Evolutionary conservation across 2,888 invertebrate species (phyloP).

Genomic region (Agonopterix subpropinquella): DNA sequence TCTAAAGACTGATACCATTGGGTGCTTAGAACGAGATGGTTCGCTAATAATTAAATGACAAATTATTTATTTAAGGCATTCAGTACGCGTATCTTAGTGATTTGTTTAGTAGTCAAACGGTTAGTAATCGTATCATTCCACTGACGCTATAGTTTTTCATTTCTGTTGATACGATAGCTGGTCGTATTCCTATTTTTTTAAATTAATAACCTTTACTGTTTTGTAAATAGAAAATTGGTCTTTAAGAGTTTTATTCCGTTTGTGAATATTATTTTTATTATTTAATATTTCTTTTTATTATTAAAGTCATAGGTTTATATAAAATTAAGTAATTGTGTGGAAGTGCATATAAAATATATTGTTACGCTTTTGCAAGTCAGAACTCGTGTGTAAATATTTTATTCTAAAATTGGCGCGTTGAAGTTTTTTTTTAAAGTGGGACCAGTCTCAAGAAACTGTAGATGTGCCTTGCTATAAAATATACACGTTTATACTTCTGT

Average conservation of each 20-base stretch:
- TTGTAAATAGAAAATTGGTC: constrained; percentile 5
- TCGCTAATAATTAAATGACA: constrained; percentile 10
- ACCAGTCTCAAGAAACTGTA: too few relatives aligned
- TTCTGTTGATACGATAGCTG: constrained; percentile 4
- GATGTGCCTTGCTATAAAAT: too few relatives aligned
- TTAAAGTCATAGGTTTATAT: background rate
- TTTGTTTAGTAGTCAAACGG: constrained; percentile 7
- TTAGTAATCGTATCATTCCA: constrained; percentile 14
- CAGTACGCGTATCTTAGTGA: constrained; percentile 8
- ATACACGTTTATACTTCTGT: too few relatives aligned
- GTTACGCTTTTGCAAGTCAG: too few relatives aligned
- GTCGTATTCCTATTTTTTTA: background rate
- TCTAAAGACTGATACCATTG: constrained; percentile 47
- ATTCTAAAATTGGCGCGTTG: too few relatives aligned
- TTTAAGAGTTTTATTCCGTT: constrained; percentile 6
- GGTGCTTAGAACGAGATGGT: constrained; percentile 33
- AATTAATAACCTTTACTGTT: too few relatives aligned
- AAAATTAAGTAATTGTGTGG: background rate
- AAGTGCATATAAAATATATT: too few relatives aligned
- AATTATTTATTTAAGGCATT: constrained; percentile 16
- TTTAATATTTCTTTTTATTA: background rate
- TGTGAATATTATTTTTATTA: constrained; percentile 5
- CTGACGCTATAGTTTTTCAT: background rate
- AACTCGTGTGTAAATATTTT: too few relatives aligned
- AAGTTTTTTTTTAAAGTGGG: too few relatives aligned